phyloP scores from a whole-genome alignment of 2,888 invertebrate genomes.

The Pristionchus maxplancki region DNA sequence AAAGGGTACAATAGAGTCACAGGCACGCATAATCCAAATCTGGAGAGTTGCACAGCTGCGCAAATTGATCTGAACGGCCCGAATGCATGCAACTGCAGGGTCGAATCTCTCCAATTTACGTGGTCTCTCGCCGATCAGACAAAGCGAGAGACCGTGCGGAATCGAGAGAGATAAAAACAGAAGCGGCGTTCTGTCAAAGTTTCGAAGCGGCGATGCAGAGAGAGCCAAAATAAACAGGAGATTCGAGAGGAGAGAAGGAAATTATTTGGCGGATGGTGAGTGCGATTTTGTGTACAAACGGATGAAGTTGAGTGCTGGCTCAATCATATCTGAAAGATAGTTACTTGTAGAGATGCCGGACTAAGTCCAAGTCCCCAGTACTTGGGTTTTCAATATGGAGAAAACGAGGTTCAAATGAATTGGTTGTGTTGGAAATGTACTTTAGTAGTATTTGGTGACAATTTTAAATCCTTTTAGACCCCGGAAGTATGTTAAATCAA shows the following conservation, averaged over 20 bases:
- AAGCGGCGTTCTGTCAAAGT: background rate
- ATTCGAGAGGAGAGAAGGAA: background rate
- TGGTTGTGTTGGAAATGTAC: no score
- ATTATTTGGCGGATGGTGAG: background rate
- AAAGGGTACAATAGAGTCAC: background rate
- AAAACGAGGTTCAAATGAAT: no score
- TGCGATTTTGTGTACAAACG: slow-evolving; percentile 21
- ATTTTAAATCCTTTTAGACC: no score
- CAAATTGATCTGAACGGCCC: background rate
- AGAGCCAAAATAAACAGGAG: background rate
- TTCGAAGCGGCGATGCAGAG: background rate
- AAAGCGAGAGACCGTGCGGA: background rate
- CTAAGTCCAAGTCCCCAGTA: no score
- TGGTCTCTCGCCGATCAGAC: background rate
- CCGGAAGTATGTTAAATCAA: no score
- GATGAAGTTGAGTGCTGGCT: no score
- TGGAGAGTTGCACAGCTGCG: background rate
- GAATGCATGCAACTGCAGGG: background rate
- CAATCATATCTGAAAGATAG: no score
- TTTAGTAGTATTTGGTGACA: no score
- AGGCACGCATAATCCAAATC: background rate
- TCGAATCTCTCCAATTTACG: background rate
- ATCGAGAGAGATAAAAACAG: background rate
- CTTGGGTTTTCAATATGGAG: no score
- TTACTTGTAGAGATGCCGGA: no score